Conservation (phyloP, 2,888 invertebrate genomes). For the Sarcophaga subvicina region DNA sequence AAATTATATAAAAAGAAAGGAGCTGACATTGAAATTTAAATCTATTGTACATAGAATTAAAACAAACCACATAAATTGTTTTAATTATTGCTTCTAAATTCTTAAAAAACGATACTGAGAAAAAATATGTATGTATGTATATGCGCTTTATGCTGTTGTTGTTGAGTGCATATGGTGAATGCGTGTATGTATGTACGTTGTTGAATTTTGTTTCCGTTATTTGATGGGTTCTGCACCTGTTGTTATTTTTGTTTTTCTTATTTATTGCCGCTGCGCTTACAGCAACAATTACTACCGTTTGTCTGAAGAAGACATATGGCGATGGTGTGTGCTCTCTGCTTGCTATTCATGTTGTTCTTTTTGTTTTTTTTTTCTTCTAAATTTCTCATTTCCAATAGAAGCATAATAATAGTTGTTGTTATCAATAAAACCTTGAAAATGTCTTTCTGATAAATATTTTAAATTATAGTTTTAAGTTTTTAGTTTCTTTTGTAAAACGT, state of each 20-base stretch:
- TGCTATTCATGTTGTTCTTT: background rate
- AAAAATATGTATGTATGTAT: too few relatives aligned
- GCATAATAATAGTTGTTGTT: slow-evolving; percentile 15
- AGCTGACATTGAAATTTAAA: background rate
- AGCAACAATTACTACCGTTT: background rate
- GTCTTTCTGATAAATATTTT: slow-evolving; percentile 36
- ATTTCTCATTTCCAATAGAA: background rate
- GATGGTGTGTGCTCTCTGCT: slow-evolving; percentile 1
- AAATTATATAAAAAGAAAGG: background rate
- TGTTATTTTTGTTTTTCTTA: slow-evolving; percentile 52
- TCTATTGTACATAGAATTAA: background rate
- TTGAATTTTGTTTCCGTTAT: slow-evolving; percentile 55
- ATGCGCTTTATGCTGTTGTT: too few relatives aligned
- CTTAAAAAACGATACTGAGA: too few relatives aligned
- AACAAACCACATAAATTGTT: too few relatives aligned
- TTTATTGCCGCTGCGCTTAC: slow-evolving; percentile 30
- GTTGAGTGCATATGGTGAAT: background rate
- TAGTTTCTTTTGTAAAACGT: background rate
- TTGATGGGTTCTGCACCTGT: slow-evolving; percentile 60
- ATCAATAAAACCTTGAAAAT: slow-evolving; percentile 59
- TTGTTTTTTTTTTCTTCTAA: too few relatives aligned
- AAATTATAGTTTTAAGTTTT: background rate
- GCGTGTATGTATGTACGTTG: background rate
- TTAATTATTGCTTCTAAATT: too few relatives aligned
- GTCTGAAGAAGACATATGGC: slow-evolving; percentile 27